Conservation (phyloP, 2,113 vertebrate species). For the Nematolebias whitei region DNA sequence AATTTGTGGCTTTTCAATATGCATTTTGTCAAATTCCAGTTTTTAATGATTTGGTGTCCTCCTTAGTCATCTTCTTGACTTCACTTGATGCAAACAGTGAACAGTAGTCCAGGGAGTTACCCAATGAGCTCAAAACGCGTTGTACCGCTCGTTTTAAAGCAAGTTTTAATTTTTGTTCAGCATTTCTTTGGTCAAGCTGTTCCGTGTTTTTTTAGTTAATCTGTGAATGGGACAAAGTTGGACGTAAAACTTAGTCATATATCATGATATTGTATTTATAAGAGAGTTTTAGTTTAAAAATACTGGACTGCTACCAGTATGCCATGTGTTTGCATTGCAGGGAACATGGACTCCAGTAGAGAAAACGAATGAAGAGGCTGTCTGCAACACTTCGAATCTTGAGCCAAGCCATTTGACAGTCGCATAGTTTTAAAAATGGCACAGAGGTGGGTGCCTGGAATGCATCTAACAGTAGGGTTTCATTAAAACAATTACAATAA, state of each 20-base stretch:
- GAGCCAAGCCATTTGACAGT: conserved; percentile 74
- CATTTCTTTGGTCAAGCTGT: conserved; percentile 1
- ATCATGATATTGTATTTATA: conserved; percentile 42
- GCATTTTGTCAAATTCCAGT: too few species aligned
- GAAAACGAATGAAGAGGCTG: conserved; percentile 70
- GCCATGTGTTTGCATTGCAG: conserved; percentile 74
- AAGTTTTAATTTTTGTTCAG: neutral
- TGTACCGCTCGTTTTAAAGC: too few species aligned
- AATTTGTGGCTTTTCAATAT: too few species aligned
- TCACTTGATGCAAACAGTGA: too few species aligned
- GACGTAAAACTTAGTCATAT: conserved; percentile 50
- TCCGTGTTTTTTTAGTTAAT: conserved; percentile 12
- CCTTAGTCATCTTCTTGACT: too few species aligned
- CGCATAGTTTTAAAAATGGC: conserved; percentile 68
- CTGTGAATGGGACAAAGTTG: conserved; percentile 23
- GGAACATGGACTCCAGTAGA: conserved; percentile 75
- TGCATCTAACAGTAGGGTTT: conserved; percentile 68
- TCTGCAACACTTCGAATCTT: conserved; percentile 59
- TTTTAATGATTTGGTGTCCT: too few species aligned
- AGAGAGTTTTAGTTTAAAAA: conserved; percentile 64
- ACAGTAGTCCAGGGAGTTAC: too few species aligned
- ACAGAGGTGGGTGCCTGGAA: conserved; percentile 69
- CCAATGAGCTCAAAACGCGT: neutral
- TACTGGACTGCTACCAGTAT: conserved; percentile 69
- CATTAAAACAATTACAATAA: conserved; percentile 76